Conservation (phyloP, 2,113 vertebrate species). For the Eretmochelys imbricata region DNA sequence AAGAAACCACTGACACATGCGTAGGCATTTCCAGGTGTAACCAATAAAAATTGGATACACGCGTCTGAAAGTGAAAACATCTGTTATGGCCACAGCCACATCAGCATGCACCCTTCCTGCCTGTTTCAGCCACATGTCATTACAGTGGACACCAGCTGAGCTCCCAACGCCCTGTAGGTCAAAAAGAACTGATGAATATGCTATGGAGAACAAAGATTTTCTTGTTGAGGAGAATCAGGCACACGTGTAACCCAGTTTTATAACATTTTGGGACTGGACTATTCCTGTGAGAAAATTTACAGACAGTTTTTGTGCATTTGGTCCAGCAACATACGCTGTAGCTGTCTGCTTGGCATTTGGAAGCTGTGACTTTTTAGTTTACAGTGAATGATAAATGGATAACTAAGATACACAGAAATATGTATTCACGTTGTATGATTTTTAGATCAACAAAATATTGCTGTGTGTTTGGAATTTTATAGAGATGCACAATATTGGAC, state of each 20-base stretch:
- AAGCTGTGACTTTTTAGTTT: background rate
- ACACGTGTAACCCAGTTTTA: background rate
- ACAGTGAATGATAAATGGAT: background rate
- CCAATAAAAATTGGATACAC: background rate
- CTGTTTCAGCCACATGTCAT: background rate
- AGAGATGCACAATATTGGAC: background rate
- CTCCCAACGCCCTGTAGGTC: conserved; percentile 14
- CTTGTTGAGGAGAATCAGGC: background rate
- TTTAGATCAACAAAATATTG: background rate
- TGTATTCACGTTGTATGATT: background rate
- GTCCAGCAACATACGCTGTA: background rate
- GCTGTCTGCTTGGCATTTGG: background rate
- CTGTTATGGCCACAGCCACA: background rate
- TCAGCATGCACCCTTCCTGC: background rate
- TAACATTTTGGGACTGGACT: background rate
- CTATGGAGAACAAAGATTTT: background rate
- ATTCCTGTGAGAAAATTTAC: background rate
- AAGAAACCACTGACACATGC: background rate
- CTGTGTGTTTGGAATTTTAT: background rate
- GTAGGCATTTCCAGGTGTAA: background rate
- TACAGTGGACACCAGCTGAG: background rate
- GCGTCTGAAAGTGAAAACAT: background rate
- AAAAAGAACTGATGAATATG: background rate
- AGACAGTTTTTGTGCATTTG: background rate
- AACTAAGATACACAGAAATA: background rate